phyloP scores from a whole-genome alignment of 1,140 invertebrate genomes.

The Bathynomus jamesi region DNA sequence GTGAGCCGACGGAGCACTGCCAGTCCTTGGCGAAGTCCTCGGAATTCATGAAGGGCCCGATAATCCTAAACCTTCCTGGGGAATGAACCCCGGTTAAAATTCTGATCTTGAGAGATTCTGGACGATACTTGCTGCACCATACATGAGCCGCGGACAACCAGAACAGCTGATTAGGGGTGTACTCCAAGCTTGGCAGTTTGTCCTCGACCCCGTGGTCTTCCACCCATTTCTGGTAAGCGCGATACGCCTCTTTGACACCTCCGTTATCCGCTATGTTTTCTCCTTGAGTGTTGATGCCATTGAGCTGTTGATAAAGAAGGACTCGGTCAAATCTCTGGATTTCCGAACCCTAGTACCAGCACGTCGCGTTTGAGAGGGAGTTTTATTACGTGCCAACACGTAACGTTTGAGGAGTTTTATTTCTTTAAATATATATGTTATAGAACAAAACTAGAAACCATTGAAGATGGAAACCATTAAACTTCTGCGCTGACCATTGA shows the following conservation, averaged over 20 bases:
- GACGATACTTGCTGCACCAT: conserved; percentile 27
- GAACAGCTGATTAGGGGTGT: conserved; percentile 73
- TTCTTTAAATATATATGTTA: too few relatives aligned
- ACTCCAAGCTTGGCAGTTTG: conserved; percentile 67
- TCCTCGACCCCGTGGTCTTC: conserved; percentile 40
- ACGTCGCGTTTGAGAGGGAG: too few relatives aligned
- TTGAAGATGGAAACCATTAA: too few relatives aligned
- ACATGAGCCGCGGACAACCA: conserved; percentile 44
- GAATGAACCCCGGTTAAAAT: conserved; percentile 50
- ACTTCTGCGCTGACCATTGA: too few relatives aligned
- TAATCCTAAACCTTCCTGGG: conserved; percentile 69
- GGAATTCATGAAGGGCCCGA: conserved; percentile 81
- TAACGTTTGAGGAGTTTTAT: too few relatives aligned
- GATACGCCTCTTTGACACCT: conserved; percentile 79
- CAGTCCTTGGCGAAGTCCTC: conserved; percentile 79
- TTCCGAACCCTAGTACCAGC: too few relatives aligned
- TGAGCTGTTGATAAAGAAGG: conserved; percentile 51
- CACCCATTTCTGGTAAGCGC: conserved; percentile 55
- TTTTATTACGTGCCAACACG: too few relatives aligned
- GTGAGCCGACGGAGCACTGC: conserved; percentile 64
- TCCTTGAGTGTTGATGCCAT: conserved; percentile 67
- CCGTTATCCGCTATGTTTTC: conserved; percentile 90
- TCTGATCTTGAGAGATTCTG: conserved; percentile 17
- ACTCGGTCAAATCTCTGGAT: too few relatives aligned
- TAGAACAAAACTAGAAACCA: too few relatives aligned